phyloP scores from a whole-genome alignment of 2,113 vertebrate genomes.

The Seriola dumerili region DNA sequence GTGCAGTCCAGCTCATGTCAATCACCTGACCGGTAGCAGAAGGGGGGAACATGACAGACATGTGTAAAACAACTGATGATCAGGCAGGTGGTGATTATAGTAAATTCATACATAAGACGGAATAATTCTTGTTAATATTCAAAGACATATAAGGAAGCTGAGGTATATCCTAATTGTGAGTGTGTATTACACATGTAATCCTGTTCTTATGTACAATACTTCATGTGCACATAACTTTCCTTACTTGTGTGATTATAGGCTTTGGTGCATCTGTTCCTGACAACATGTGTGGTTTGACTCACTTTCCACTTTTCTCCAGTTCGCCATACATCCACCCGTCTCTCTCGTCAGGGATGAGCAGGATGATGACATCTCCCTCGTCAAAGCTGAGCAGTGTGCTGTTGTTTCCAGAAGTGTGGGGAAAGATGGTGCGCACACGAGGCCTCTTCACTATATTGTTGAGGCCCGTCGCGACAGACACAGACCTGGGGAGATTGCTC shows the following conservation, averaged over 20 bases:
- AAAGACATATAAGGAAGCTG: neutral
- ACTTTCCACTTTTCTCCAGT: slow-evolving; percentile 89
- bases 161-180: neutral
- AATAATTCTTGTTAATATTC: neutral
- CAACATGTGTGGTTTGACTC: slow-evolving; percentile 69
- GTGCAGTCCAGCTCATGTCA: slow-evolving; percentile 2
- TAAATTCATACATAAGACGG: neutral
- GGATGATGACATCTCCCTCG: slow-evolving; percentile 91
- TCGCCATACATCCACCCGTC: slow-evolving; percentile 98
- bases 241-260: neutral
- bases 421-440: slow-evolving; percentile 95
- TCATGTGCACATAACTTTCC: neutral
- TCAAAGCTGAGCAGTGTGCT: slow-evolving; percentile 93
- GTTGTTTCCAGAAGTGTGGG: slow-evolving; percentile 90
- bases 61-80: neutral
- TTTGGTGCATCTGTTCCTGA: neutral
- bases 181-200: no score
- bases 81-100: neutral
- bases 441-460: slow-evolving; percentile 91
- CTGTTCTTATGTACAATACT: neutral
- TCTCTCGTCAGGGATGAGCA: slow-evolving; percentile 93
- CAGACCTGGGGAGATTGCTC: slow-evolving; percentile 85
- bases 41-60: neutral
- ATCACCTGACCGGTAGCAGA: slow-evolving; percentile 8
- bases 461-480: slow-evolving; percentile 93